Conservation (phyloP, 2,888 invertebrate species). For the Geotrupes spiniger region DNA sequence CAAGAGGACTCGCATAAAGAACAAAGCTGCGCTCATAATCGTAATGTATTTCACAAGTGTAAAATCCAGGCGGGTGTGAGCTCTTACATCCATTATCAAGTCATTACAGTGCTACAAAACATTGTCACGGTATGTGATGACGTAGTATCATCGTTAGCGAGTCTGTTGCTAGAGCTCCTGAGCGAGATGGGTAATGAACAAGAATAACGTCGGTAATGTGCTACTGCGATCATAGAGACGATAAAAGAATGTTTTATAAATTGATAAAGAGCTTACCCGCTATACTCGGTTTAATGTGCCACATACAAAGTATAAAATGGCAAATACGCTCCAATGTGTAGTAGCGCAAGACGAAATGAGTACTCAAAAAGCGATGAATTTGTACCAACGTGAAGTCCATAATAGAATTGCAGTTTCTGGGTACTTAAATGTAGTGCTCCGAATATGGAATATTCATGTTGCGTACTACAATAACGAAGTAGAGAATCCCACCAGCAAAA, state of each 20-base stretch:
- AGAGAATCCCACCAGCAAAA: too few relatives aligned
- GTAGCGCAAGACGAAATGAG: background rate
- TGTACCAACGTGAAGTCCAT: too few relatives aligned
- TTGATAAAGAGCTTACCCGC: conserved; percentile 15
- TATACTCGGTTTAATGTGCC: conserved; percentile 8
- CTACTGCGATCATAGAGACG: conserved; percentile 17
- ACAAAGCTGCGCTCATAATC: conserved; percentile 37
- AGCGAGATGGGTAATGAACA: conserved; percentile 19
- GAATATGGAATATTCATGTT: too few relatives aligned
- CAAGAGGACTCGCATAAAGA: conserved; percentile 29
- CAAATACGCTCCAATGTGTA: background rate
- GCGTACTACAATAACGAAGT: too few relatives aligned
- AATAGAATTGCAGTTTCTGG: too few relatives aligned
- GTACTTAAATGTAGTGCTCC: too few relatives aligned
- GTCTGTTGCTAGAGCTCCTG: conserved; percentile 14
- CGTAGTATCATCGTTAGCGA: conserved; percentile 34
- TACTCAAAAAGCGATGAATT: too few relatives aligned
- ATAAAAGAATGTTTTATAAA: conserved; percentile 21
- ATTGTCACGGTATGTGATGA: conserved; percentile 37
- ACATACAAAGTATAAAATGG: conserved; percentile 5
- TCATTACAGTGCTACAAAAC: conserved; percentile 40
- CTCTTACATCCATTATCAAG: conserved; percentile 39
- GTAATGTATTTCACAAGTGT: conserved; percentile 38
- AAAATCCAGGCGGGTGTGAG: conserved; percentile 34
- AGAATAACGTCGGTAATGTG: conserved; percentile 20